phyloP scores from a whole-genome alignment of 64 coral and sea anemone species.

The Montipora efflorescens region DNA sequence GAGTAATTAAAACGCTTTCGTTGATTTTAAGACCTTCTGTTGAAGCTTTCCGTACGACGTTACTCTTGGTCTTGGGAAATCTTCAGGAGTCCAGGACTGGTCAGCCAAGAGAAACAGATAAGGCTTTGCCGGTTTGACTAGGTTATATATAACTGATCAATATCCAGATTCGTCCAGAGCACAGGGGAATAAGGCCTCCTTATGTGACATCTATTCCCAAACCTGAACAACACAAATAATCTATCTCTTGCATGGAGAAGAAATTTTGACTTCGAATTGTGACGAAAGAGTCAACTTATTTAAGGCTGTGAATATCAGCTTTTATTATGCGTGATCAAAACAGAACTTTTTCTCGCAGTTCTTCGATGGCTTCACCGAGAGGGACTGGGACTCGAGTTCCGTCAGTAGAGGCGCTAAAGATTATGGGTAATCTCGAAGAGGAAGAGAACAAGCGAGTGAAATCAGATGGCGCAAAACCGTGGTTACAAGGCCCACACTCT shows the following conservation, averaged over 20 bases:
- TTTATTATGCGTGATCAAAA: constrained; percentile 31
- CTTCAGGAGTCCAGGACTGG: not conserved
- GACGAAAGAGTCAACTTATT: not conserved
- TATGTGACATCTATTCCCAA: not conserved
- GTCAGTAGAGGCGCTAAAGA: constrained; percentile 34
- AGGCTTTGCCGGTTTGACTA: not conserved
- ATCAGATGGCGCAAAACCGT: constrained; percentile 42
- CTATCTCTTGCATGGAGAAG: not conserved
- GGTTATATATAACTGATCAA: no score
- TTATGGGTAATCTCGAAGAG: constrained; percentile 62
- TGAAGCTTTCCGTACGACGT: not conserved
- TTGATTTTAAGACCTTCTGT: not conserved
- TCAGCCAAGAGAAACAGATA: not conserved
- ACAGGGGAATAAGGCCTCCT: not conserved
- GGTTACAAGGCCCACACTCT: constrained; percentile 88
- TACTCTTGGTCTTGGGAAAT: not conserved
- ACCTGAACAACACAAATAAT: not conserved
- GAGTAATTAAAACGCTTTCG: not conserved
- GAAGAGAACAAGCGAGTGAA: constrained; percentile 46
- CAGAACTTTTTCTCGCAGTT: not conserved
- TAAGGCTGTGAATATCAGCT: not conserved
- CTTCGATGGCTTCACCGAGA: not conserved
- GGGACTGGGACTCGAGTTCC: constrained; percentile 7
- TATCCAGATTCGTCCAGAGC: no score
- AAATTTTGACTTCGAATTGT: not conserved